These are phyloP conservation scores for Macrobrachium rosenbergii DNA, from an alignment of 1,140 invertebrate genomes.

Conservation along the genomic window DNA sequence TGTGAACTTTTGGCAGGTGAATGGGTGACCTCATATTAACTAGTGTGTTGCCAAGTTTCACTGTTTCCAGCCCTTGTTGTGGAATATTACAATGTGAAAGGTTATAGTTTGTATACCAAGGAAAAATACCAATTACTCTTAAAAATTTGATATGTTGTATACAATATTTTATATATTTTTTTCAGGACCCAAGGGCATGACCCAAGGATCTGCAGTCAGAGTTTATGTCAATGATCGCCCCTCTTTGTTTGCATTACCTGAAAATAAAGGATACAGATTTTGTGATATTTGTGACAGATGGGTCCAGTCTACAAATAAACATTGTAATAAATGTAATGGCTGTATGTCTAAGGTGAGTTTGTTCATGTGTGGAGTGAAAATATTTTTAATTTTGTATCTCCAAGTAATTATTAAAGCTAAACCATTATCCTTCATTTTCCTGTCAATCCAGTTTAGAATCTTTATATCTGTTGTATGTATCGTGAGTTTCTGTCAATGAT, in stretches of 20 bases:
- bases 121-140: too few relatives aligned
- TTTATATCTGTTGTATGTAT: too few relatives aligned
- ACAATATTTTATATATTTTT: too few relatives aligned
- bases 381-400: background rate
- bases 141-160: too few relatives aligned
- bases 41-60: too few relatives aligned
- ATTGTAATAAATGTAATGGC: slow-evolving; percentile 80
- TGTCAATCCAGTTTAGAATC: background rate
- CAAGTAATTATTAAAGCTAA: background rate
- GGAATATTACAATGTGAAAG: too few relatives aligned
- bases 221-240: slow-evolving; percentile 86
- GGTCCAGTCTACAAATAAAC: slow-evolving; percentile 80
- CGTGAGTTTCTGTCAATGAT: too few relatives aligned
- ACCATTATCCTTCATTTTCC: background rate
- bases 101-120: too few relatives aligned
- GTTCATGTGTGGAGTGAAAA: background rate
- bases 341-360: slow-evolving; percentile 81
- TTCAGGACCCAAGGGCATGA: slow-evolving; percentile 69
- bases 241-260: slow-evolving; percentile 73
- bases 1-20: too few relatives aligned
- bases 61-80: too few relatives aligned
- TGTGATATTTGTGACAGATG: slow-evolving; percentile 81
- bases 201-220: slow-evolving; percentile 82
- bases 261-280: slow-evolving; percentile 80
- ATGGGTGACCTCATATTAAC: too few relatives aligned